Evolutionary conservation across 2,113 vertebrate species (phyloP).

Genomic region (Ancistrus triradiatus): DNA sequence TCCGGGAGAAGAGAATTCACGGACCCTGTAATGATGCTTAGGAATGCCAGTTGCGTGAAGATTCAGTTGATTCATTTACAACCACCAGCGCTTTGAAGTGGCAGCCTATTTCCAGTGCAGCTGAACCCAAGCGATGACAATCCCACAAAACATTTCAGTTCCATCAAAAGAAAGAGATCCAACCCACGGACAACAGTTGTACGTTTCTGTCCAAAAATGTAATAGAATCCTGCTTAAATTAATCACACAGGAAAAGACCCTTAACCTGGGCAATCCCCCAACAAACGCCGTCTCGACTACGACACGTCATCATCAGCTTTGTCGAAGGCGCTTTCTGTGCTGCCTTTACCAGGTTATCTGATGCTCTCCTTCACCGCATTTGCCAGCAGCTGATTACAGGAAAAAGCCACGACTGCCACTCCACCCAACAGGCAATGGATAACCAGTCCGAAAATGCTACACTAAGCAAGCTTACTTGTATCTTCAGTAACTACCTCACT

Average conservation of each 20-base stretch:
- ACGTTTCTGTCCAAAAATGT: no score
- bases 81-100: no score
- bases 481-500: no score
- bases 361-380: conserved; percentile 96
- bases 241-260: conserved; percentile 38
- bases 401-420: no score
- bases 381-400: conserved; percentile 81
- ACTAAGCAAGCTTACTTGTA: no score
- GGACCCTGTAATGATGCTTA: conserved; percentile 18
- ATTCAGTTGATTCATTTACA: no score
- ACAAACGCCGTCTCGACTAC: conserved; percentile 98
- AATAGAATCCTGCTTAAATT: no score
- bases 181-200: not conserved
- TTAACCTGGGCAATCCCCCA: conserved; percentile 97
- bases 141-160: not conserved
- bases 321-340: conserved; percentile 97
- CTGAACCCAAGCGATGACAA: conserved; percentile 4
- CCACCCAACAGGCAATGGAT: no score
- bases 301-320: conserved; percentile 87
- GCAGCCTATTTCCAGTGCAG: conserved; percentile 20
- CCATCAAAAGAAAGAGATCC: not conserved
- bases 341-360: conserved; percentile 94
- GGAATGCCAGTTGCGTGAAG: no score
- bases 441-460: no score
- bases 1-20: conserved; percentile 34